phyloP scores from a whole-genome alignment of 2,888 invertebrate species.

The Elysia crispata region DNA sequence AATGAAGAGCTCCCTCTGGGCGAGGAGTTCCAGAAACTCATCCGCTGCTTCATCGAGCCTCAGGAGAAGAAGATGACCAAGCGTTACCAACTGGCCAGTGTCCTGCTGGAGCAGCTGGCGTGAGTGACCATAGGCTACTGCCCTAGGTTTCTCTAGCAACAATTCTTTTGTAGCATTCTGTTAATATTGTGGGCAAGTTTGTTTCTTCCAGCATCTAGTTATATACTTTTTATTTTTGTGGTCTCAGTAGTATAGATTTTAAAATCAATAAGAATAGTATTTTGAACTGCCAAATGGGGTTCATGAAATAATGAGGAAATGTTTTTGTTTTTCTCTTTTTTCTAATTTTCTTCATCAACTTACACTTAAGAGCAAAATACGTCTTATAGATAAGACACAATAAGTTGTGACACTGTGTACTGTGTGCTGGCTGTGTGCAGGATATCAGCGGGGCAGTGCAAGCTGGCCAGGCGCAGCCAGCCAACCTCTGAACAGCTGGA shows the following conservation, averaged over 20 bases:
- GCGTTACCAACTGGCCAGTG: conserved; percentile 63
- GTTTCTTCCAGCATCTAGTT: no score
- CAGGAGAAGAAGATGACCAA: conserved; percentile 71
- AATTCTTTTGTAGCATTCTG: no score
- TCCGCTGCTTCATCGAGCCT: conserved; percentile 67
- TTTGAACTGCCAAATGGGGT: no score
- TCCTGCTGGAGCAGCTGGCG: conserved; percentile 74
- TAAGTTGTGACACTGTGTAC: no score
- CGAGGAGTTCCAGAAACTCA: conserved; percentile 75
- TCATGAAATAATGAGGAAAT: not conserved
- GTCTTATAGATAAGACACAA: no score
- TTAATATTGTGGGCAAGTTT: no score
- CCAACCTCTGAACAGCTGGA: conserved; percentile 72
- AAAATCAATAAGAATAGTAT: no score
- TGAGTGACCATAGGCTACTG: conserved; percentile 55
- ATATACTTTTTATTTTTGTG: no score
- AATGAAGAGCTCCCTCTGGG: conserved; percentile 76
- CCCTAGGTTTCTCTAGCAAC: no score
- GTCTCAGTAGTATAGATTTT: no score
- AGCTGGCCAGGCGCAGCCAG: conserved; percentile 54
- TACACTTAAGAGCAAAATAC: no score
- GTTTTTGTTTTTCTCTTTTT: conserved; percentile 3
- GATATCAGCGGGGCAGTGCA: conserved; percentile 65
- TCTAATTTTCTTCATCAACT: no score
- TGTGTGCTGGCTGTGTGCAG: conserved; percentile 49